Evolutionary conservation across 2,113 vertebrate genomes (phyloP).

Genomic region (Plotosus lineatus): DNA sequence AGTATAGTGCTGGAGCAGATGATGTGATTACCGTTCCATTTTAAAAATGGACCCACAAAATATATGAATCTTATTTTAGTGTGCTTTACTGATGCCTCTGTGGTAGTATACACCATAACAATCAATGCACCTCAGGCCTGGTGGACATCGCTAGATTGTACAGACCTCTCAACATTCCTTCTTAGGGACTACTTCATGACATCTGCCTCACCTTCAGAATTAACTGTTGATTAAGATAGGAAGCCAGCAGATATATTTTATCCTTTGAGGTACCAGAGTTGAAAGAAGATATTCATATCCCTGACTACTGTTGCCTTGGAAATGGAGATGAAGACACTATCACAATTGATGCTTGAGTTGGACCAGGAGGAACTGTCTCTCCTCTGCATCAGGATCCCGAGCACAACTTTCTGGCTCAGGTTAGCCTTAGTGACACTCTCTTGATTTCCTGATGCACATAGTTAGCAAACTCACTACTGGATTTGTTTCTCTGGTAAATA

Average conservation of each 20-base stretch:
- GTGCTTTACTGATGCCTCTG: too few relatives aligned
- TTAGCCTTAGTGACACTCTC: conserved; percentile 48
- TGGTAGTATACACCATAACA: too few relatives aligned
- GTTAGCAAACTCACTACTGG: background rate
- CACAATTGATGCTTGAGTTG: conserved; percentile 95
- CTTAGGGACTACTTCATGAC: too few relatives aligned
- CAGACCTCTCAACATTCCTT: too few relatives aligned
- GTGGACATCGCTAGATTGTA: too few relatives aligned
- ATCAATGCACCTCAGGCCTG: too few relatives aligned
- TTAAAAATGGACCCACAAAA: too few relatives aligned
- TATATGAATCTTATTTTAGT: too few relatives aligned
- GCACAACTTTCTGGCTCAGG: conserved; percentile 93
- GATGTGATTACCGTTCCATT: too few relatives aligned
- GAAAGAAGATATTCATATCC: conserved; percentile 87
- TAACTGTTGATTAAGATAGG: background rate
- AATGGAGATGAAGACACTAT: conserved; percentile 88
- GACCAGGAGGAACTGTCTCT: conserved; percentile 86
- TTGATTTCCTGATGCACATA: background rate
- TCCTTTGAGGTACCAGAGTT: conserved; percentile 84
- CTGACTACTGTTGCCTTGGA: conserved; percentile 94
- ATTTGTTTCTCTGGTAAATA: conserved; percentile 17
- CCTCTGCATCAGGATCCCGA: conserved; percentile 96
- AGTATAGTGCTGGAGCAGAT: too few relatives aligned
- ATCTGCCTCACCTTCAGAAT: too few relatives aligned
- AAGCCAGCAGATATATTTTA: conserved; percentile 1